These are phyloP conservation scores for Pipa parva DNA, from an alignment of 2,113 vertebrate genomes.

Conservation along the genomic window DNA sequence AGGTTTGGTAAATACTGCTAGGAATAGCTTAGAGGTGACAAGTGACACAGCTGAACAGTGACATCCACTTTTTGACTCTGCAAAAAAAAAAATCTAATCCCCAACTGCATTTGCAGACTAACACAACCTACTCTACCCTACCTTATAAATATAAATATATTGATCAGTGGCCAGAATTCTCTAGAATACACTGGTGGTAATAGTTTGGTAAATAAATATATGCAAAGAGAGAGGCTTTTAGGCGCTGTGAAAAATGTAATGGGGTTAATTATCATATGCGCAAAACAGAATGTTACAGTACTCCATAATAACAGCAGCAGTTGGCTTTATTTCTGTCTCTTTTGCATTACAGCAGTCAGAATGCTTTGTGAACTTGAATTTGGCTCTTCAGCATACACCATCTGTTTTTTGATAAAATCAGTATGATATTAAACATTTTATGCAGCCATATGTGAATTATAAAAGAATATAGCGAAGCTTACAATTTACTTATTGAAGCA, in stretches of 20 bases:
- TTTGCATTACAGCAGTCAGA: constrained; percentile 9
- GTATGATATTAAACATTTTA: constrained; percentile 32
- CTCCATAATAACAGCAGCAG: constrained; percentile 9
- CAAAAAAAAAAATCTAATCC: no score
- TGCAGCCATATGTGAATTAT: constrained; percentile 17
- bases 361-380: constrained; percentile 27
- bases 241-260: neutral
- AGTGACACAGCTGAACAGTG: no score
- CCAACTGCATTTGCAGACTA: no score
- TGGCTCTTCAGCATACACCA: constrained; percentile 21
- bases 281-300: constrained; percentile 28
- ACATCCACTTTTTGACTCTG: no score
- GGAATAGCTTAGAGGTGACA: no score
- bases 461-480: constrained; percentile 3
- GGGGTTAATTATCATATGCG: constrained; percentile 29
- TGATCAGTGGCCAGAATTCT: no score
- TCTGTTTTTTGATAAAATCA: constrained; percentile 30
- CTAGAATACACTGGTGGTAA: no score
- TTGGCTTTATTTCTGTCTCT: constrained; percentile 28
- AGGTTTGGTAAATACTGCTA: no score
- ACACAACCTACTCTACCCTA: no score
- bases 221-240: neutral
- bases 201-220: neutral
- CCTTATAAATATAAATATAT: no score
- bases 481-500: constrained; percentile 2